phyloP scores from a whole-genome alignment of 2,797 vertebrate species.

The Acridotheres tristis region DNA sequence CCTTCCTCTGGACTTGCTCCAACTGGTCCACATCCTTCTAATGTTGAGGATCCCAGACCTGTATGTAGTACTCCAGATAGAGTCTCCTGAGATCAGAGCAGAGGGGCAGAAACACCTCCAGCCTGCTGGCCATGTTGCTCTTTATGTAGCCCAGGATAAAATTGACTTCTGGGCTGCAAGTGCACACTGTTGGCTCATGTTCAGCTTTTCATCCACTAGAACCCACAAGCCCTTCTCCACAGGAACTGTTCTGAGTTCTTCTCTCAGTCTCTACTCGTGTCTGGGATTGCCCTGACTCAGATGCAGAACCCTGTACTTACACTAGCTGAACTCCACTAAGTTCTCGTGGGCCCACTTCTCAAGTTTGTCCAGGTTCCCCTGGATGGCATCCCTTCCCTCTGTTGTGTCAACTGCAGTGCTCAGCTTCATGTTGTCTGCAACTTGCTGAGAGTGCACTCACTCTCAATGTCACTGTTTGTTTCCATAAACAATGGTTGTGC shows the following conservation, averaged over 20 bases:
- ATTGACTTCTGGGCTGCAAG: background rate
- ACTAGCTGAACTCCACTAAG: fast-evolving
- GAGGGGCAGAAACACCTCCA: background rate
- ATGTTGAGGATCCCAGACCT: background rate
- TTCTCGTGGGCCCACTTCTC: background rate
- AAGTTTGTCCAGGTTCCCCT: background rate
- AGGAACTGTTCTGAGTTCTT: background rate
- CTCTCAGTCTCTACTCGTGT: background rate
- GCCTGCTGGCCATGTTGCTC: fast-evolving
- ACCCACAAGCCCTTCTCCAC: background rate
- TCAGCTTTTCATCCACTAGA: background rate
- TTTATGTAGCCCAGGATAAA: background rate
- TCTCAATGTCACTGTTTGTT: background rate
- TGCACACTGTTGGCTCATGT: background rate
- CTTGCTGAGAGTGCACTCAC: background rate
- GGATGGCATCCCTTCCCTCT: background rate
- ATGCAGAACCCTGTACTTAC: background rate
- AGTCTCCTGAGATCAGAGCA: background rate
- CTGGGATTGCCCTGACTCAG: background rate
- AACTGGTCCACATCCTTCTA: background rate
- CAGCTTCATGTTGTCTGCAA: background rate
- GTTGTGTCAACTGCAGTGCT: background rate
- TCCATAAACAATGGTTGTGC: background rate
- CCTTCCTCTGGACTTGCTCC: background rate
- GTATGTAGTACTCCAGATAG: background rate